Conservation (phyloP, 2,888 invertebrate genomes). For the Chironomus riparius region DNA sequence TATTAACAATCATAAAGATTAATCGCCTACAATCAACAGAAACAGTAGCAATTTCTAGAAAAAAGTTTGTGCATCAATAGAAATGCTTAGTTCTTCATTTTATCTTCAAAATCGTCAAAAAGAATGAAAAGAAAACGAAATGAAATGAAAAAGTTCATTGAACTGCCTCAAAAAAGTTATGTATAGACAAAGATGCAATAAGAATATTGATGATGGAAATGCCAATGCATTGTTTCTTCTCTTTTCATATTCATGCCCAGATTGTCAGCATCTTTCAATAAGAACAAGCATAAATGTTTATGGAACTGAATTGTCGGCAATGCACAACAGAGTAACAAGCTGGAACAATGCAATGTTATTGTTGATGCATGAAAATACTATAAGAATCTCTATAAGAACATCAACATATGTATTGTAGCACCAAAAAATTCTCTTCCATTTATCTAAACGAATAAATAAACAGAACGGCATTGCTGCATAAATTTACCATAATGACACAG, state of each 20-base stretch:
- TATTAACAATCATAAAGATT: background rate
- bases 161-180: background rate
- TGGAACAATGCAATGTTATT: background rate
- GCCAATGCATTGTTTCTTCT: background rate
- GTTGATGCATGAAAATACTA: background rate
- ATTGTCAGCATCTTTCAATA: too few relatives aligned
- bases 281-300: background rate
- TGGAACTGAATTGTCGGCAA: too few relatives aligned
- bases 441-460: background rate
- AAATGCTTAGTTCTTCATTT: too few relatives aligned
- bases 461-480: background rate
- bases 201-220: background rate
- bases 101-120: background rate
- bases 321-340: background rate
- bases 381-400: background rate
- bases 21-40: background rate
- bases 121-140: background rate
- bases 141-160: background rate
- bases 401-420: background rate
- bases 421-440: background rate
- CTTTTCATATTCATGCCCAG: background rate
- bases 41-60: background rate
- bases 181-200: background rate
- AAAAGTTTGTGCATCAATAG: too few relatives aligned
- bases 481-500: background rate